These are phyloP conservation scores for Burhinus oedicnemus DNA, from an alignment of 2,113 vertebrate species.

Conservation along the genomic window DNA sequence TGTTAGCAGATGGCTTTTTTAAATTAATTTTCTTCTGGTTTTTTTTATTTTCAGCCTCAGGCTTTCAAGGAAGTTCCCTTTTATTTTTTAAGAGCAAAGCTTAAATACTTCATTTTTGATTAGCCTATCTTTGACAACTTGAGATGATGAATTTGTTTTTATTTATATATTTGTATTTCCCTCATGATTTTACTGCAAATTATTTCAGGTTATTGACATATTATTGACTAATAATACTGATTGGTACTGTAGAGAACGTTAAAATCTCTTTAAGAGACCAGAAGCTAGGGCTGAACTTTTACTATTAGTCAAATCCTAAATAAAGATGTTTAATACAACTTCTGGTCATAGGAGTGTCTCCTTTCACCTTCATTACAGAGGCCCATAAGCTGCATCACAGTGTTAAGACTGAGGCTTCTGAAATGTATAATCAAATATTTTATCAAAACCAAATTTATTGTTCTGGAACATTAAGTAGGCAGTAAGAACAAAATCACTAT, in stretches of 20 bases:
- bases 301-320: neutral
- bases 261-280: neutral
- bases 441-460: neutral
- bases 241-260: neutral
- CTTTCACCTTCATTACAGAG: neutral
- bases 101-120: neutral
- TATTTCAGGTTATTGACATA: neutral
- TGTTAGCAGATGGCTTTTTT: neutral
- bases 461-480: neutral
- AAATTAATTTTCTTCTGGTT: neutral
- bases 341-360: neutral
- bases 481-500: neutral
- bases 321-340: neutral
- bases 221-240: neutral
- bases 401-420: neutral
- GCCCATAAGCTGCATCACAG: neutral
- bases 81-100: neutral
- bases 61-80: neutral
- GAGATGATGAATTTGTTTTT: neutral
- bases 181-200: neutral
- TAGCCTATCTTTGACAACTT: neutral
- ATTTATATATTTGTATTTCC: neutral
- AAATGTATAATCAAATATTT: neutral
- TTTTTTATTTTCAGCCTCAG: neutral
- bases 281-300: neutral